Evolutionary conservation across 2,888 invertebrate genomes (phyloP), one percentile per base, ranked within the genome.

Genomic region (Baronia brevicornis): DNA sequence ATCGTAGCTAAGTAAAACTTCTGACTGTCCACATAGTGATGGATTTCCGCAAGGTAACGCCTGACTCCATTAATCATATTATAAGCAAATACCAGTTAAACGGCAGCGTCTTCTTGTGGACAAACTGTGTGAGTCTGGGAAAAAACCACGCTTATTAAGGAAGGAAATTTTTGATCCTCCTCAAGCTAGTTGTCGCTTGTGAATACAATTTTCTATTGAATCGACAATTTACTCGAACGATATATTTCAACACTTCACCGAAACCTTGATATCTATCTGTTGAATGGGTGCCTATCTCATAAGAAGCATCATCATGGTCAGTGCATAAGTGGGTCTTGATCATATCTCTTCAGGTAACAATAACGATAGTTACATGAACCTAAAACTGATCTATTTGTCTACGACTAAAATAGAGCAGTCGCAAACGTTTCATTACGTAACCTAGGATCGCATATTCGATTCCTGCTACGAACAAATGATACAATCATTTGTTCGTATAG

Each of bases 271-370:
- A 15, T 8, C 17, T 27, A 34, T 42, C 38, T 36, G 36, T 37
- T 14, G 6, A 7, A 21, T 32, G 32, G 20, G 15, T 14, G 2
- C 9, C 1, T 23, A 21, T 20, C 19, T 13, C 37, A 33, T 41
- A 36, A 36, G 43, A 46, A 43, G 38, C 35, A 44, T 32, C 44
- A 52, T 37, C 53, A 71, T 66, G 73, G 55, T 57, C 27, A 30
- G 28, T 54, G 62, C 30, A 23, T 59, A 73, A 55, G 36, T 59
- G 44, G 75, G 70, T 67, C 65, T 69, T 60, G 70, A 69, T 59
- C 60, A 47, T 28, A 45, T 46, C 33, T 18, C 27, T 36, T 38
- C 34, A 33, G 34, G 42, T 37, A 39, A 34, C 19, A 28, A 41
- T 21, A 28, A 28, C 11, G 23, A 26, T 14, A 26, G 33, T 19